Evolutionary conservation across 2,888 invertebrate species (phyloP).

Genomic region (Mechanitis messenoides): DNA sequence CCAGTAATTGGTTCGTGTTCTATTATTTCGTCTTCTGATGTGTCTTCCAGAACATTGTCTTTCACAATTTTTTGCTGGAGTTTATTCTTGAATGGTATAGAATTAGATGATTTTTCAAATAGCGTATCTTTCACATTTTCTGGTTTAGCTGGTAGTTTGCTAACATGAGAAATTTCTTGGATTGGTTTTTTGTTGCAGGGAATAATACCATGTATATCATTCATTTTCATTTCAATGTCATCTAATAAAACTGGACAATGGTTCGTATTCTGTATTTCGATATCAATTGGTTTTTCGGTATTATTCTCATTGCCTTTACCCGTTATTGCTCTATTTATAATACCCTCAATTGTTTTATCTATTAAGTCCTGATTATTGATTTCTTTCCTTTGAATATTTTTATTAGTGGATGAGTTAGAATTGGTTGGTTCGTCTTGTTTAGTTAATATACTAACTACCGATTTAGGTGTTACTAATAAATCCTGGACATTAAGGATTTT

Average conservation of each 20-base stretch:
- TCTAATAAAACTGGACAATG: conserved; percentile 44
- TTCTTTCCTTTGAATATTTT: conserved; percentile 42
- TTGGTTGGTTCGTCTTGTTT: conserved; percentile 33
- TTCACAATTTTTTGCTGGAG: conserved; percentile 33
- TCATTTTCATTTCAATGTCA: conserved; percentile 70
- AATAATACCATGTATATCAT: conserved; percentile 67
- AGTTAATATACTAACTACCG: conserved; percentile 30
- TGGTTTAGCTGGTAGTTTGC: conserved; percentile 38
- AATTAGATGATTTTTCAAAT: conserved; percentile 44
- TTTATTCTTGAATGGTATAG: conserved; percentile 45
- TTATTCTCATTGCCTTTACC: conserved; percentile 35
- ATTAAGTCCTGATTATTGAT: conserved; percentile 62
- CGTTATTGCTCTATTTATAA: conserved; percentile 51
- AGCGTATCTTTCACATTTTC: conserved; percentile 40
- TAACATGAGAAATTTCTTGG: conserved; percentile 49
- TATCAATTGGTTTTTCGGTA: conserved; percentile 34
- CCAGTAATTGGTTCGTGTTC: conserved; percentile 45
- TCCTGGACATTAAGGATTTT: conserved; percentile 17
- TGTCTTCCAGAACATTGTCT: conserved; percentile 30
- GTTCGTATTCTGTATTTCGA: conserved; percentile 25
- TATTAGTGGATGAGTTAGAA: conserved; percentile 31
- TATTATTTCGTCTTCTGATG: conserved; percentile 42
- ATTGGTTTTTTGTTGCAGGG: conserved; percentile 58
- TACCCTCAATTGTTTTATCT: conserved; percentile 66
- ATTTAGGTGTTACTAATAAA: conserved; percentile 34